These are phyloP conservation scores for Psittacula cyanocephala DNA, from an alignment of 2,113 vertebrate species.

Conservation along the genomic window DNA sequence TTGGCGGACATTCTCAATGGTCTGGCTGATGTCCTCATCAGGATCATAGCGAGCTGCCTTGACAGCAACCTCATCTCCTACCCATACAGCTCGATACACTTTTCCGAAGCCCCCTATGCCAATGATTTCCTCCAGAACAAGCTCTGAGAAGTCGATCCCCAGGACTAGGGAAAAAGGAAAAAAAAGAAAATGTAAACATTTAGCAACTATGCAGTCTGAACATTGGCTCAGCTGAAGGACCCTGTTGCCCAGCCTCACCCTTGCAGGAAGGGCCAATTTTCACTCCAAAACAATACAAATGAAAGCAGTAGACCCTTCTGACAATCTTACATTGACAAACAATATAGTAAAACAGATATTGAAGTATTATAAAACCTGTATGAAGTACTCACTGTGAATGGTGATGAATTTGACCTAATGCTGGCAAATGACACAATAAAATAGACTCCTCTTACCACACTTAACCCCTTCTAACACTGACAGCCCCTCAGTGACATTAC, in stretches of 20 bases:
- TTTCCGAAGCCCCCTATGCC: conserved; percentile 98
- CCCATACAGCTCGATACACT: conserved; percentile 93
- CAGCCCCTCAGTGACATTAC: background rate
- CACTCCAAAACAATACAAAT: background rate
- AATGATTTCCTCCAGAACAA: conserved; percentile 94
- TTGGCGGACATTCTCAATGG: conserved; percentile 93
- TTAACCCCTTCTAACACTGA: background rate
- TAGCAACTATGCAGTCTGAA: background rate
- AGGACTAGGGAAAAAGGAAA: conserved; percentile 76
- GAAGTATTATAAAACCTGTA: background rate
- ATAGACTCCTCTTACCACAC: background rate
- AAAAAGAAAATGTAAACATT: background rate
- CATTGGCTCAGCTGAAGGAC: background rate
- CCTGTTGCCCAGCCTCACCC: background rate
- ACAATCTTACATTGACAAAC: background rate
- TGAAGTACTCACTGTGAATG: background rate
- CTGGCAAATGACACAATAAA: background rate
- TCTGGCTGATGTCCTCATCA: conserved; percentile 91
- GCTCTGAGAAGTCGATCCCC: conserved; percentile 92
- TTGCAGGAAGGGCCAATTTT: background rate
- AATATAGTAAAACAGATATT: background rate
- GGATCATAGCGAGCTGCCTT: conserved; percentile 96
- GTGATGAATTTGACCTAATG: background rate
- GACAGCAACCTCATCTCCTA: conserved; percentile 89
- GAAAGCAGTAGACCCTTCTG: background rate